phyloP scores from a whole-genome alignment of 2,888 invertebrate genomes.

The Mantis religiosa region DNA sequence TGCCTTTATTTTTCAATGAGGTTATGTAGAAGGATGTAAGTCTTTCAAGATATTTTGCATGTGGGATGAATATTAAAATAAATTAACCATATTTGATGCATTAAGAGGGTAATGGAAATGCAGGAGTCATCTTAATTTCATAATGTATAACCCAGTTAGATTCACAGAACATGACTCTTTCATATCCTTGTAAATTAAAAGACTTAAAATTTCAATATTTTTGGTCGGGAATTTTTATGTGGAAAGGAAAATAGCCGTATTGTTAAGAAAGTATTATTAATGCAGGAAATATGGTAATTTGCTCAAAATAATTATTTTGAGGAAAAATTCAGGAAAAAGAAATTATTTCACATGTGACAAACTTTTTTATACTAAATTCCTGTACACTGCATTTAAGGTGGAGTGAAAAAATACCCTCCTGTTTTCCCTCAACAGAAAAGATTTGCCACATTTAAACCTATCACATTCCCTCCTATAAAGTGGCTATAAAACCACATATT shows the following conservation, averaged over 20 bases:
- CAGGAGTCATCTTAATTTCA: neutral
- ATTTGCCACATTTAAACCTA: neutral
- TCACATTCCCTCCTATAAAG: neutral
- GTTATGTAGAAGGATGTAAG: conserved; percentile 30
- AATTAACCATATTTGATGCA: conserved; percentile 3
- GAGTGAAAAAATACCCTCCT: neutral
- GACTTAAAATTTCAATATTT: neutral
- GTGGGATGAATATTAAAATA: conserved; percentile 13
- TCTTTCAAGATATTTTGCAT: conserved; percentile 35
- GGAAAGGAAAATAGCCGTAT: neutral
- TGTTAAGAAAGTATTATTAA: neutral
- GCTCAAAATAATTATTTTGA: conserved; percentile 20
- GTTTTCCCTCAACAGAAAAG: neutral
- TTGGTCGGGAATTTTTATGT: neutral
- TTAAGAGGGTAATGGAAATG: neutral
- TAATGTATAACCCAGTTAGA: neutral
- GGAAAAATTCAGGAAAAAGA: conserved; percentile 13
- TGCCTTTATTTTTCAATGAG: conserved; percentile 34
- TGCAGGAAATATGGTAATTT: neutral
- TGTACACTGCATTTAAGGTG: conserved; percentile 17
- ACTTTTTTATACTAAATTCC: conserved; percentile 24
- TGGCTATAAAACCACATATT: neutral
- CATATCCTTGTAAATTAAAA: neutral
- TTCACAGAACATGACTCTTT: neutral
- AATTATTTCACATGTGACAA: conserved; percentile 19